Conservation (phyloP, 2,888 invertebrate genomes). For the Chrysina gloriosa region DNA sequence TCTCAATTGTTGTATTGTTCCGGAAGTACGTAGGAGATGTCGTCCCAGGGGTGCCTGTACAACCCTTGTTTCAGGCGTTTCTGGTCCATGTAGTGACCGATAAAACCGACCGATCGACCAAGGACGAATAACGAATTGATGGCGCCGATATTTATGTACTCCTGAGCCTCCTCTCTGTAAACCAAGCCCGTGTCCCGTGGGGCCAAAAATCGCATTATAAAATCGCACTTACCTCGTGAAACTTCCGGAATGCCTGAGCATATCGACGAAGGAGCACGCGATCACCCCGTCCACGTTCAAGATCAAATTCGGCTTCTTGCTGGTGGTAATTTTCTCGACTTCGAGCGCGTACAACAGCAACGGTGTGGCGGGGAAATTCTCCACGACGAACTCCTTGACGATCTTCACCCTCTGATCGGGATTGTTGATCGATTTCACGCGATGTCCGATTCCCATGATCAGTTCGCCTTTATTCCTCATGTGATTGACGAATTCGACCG, state of each 20-base stretch:
- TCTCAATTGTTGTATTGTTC: conserved; percentile 71
- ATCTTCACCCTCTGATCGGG: conserved; percentile 98
- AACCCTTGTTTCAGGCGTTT: conserved; percentile 98
- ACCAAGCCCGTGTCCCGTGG: conserved; percentile 8
- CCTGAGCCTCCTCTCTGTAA: conserved; percentile 92
- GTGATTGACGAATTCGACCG: conserved; percentile 98
- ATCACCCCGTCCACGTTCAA: conserved; percentile 99
- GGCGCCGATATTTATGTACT: conserved; percentile 96
- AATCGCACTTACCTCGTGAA: conserved; percentile 80
- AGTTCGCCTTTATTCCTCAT: conserved; percentile 97
- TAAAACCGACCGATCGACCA: conserved; percentile 97
- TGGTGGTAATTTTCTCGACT: conserved; percentile 98
- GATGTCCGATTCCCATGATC: conserved; percentile 99
- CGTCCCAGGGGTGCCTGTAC: conserved; percentile 99
- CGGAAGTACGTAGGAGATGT: conserved; percentile 90
- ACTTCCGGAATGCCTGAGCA: conserved; percentile 92
- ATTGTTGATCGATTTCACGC: conserved; percentile 93
- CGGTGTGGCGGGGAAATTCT: conserved; percentile 93
- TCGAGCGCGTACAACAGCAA: conserved; percentile 95
- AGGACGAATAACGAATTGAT: conserved; percentile 98
- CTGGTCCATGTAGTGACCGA: conserved; percentile 99
- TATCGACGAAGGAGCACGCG: conserved; percentile 96
- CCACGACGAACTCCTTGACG: conserved; percentile 94
- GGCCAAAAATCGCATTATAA: background rate
- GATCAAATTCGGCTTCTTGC: conserved; percentile 99